phyloP scores from a whole-genome alignment of 2,113 vertebrate species.

The Andinoacara biseriatus region DNA sequence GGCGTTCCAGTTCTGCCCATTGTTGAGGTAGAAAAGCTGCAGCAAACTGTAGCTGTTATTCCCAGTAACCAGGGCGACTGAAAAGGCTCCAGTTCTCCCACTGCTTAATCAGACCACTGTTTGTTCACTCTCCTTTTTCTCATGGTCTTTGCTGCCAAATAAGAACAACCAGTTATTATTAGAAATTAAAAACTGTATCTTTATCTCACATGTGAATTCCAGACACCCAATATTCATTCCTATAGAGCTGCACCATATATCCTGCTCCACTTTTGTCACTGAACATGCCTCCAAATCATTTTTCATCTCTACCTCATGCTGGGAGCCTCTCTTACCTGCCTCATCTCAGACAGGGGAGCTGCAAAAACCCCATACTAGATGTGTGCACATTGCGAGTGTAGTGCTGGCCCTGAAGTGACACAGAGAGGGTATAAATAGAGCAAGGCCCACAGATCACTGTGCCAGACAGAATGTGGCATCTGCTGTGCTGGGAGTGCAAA shows the following conservation, averaged over 20 bases:
- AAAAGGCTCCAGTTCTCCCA: slow-evolving; percentile 37
- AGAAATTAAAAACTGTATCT: slow-evolving; percentile 31
- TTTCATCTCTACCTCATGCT: slow-evolving; percentile 20
- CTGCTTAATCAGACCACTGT: slow-evolving; percentile 54
- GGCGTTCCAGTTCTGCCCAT: slow-evolving; percentile 14
- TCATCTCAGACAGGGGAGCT: slow-evolving; percentile 44
- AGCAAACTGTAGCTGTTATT: slow-evolving; percentile 49
- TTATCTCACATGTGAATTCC: neutral
- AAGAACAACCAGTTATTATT: slow-evolving; percentile 36
- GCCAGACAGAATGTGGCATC: slow-evolving; percentile 81
- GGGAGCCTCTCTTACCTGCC: slow-evolving; percentile 45
- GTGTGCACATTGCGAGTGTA: slow-evolving; percentile 35
- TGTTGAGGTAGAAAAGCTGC: slow-evolving; percentile 43
- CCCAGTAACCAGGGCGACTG: slow-evolving; percentile 53
- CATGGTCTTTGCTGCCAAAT: slow-evolving; percentile 46
- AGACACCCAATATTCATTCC: neutral
- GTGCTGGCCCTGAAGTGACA: slow-evolving; percentile 72
- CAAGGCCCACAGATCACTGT: slow-evolving; percentile 75
- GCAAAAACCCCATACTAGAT: slow-evolving; percentile 33
- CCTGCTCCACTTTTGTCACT: neutral
- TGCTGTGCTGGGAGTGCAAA: slow-evolving; percentile 76
- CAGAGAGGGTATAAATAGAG: slow-evolving; percentile 77
- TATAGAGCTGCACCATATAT: neutral
- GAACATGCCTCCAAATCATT: slow-evolving; percentile 26
- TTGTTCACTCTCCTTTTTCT: slow-evolving; percentile 56